Conservation (phyloP, 2,113 vertebrate species). For the Cyphomyrus discorhynchus region DNA sequence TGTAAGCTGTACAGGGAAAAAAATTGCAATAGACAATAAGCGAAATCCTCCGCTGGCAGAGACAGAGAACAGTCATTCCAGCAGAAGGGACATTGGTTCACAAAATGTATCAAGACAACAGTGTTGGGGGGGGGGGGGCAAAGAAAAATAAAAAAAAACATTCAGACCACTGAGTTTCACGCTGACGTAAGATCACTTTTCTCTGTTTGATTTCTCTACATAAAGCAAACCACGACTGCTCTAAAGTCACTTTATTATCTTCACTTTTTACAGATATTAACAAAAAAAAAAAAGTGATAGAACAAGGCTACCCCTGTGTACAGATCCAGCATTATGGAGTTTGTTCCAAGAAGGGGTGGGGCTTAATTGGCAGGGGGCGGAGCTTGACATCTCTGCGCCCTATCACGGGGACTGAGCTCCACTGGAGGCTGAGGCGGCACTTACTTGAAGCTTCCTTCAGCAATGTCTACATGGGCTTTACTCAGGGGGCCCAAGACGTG, state of each 20-base stretch:
- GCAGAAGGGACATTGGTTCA: constrained; percentile 49
- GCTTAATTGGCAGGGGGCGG: constrained; percentile 42
- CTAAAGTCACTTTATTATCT: constrained; percentile 52
- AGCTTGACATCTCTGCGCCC: constrained; percentile 47
- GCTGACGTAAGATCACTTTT: constrained; percentile 55
- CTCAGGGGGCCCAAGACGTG: constrained; percentile 76
- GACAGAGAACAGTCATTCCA: constrained; percentile 59
- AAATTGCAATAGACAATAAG: constrained; percentile 70
- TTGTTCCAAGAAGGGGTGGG: constrained; percentile 50
- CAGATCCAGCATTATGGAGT: constrained; percentile 41
- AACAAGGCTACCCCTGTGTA: constrained; percentile 45
- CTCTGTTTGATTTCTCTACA: constrained; percentile 48
- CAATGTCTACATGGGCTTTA: constrained; percentile 64
- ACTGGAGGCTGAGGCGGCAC: constrained; percentile 61
- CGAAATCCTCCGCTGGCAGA: constrained; percentile 62
- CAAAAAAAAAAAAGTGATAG: constrained; percentile 35
- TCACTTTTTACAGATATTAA: constrained; percentile 60
- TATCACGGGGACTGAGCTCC: constrained; percentile 62
- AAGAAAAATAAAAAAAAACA: constrained; percentile 36
- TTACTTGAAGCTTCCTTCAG: constrained; percentile 79
- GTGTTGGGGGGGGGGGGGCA: constrained; percentile 43
- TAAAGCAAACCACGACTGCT: constrained; percentile 54
- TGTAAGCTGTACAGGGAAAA: constrained; percentile 75
- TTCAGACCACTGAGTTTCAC: constrained; percentile 73
- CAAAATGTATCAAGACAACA: constrained; percentile 51